Percentiles rank a stretch among this genome's conserved stretches.
phyloP scores from a whole-genome alignment of 2,797 vertebrate genomes.

The Crax fasciolata region DNA sequence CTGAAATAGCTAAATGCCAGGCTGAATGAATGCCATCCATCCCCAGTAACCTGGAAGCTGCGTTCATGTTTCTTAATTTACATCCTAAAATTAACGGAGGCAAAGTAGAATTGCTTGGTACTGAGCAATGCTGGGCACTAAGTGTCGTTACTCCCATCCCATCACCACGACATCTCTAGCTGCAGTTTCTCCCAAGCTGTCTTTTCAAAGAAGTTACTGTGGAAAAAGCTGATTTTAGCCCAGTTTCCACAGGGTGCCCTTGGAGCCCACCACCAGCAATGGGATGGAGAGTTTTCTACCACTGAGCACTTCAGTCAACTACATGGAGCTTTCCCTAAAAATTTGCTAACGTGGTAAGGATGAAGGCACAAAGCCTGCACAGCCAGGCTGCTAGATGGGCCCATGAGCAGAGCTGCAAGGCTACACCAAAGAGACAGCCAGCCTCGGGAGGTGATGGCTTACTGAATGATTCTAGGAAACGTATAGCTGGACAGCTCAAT shows the following conservation, averaged over 20 bases:
- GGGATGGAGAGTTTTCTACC: not conserved
- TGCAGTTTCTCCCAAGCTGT: not conserved
- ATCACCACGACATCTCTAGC: accelerated
- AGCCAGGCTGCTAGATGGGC: not conserved
- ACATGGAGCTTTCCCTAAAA: not conserved
- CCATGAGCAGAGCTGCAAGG: accelerated
- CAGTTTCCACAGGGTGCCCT: accelerated
- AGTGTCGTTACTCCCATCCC: not conserved
- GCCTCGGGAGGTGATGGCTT: accelerated
- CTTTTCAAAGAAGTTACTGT: not conserved
- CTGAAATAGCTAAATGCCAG: not conserved
- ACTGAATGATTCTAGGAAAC: not conserved
- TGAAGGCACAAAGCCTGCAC: not conserved
- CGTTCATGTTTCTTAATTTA: not conserved
- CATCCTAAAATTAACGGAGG: not conserved
- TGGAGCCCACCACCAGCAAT: accelerated
- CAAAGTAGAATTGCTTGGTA: not conserved
- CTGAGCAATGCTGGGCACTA: not conserved
- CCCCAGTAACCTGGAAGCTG: not conserved
- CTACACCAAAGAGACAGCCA: not conserved
- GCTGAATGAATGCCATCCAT: not conserved
- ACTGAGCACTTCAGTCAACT: not conserved
- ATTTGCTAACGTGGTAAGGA: accelerated
- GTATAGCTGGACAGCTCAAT: not conserved
- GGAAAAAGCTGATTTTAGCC: not conserved